phyloP scores from a whole-genome alignment of 2,113 vertebrate genomes.

The Misgurnus mizolepis region DNA sequence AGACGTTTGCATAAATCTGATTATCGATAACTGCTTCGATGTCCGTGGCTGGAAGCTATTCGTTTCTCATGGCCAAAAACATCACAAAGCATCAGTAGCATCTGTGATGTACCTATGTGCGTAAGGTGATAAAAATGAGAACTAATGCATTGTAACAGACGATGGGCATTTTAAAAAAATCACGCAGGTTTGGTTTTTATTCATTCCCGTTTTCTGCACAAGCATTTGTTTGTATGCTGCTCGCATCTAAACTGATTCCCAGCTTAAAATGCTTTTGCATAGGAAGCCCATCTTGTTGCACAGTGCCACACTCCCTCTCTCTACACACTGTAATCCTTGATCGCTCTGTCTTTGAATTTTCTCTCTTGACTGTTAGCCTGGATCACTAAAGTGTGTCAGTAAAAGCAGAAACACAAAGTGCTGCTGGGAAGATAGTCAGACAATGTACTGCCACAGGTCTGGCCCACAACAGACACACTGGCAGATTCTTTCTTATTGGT shows the following conservation, averaged over 20 bases:
- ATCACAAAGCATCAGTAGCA: conserved; percentile 3
- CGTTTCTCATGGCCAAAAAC: conserved; percentile 2
- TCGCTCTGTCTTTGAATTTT: background rate
- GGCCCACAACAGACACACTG: background rate
- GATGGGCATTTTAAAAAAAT: background rate
- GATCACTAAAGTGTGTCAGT: conserved; percentile 21
- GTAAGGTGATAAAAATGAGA: conserved; percentile 3
- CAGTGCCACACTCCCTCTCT: background rate
- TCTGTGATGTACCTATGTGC: background rate
- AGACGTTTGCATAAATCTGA: conserved; percentile 36
- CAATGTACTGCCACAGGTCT: too few species aligned
- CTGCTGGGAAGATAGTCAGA: conserved; percentile 5
- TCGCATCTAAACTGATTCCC: conserved; percentile 40
- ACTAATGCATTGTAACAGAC: background rate
- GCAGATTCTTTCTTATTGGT: background rate
- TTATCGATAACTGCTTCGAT: conserved; percentile 22
- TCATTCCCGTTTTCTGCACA: background rate
- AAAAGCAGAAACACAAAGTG: background rate
- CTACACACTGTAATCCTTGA: background rate
- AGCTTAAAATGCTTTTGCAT: background rate
- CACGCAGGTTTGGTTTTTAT: conserved; percentile 4
- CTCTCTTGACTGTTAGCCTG: conserved; percentile 35
- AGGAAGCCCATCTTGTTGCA: background rate
- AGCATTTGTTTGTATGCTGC: background rate
- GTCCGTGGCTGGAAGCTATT: conserved; percentile 23